Evolutionary conservation across 2,113 vertebrate species (phyloP), one percentile per base, ranked within the genome.

Genomic region (Podocnemis expansa): DNA sequence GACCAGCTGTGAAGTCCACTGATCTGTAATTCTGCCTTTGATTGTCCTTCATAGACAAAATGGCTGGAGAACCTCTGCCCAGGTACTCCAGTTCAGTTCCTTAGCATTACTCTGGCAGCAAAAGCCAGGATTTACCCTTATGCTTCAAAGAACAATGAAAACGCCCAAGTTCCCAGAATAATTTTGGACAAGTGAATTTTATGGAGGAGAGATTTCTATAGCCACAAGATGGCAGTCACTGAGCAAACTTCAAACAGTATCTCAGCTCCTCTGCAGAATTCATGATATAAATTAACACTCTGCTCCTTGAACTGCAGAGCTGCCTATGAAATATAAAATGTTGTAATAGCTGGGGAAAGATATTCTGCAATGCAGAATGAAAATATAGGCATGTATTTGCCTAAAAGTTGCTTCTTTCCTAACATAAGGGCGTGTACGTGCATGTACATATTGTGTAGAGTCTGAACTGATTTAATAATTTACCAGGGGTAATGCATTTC

Each of bases 151-250:
- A 94, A n/a, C 8, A 92, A 38, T n/a, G 13, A 85, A 91, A 22
- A 24, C 52, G 24, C 43, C 1, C 11, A 1, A 80, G 41, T 88
- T 81, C 52, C 47, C 21, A 49, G 82, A 49, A 1, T 19, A 51
- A 4, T 25, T 56, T 78, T 47, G 82, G 58, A 82, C 67, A 19
- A 41, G 75, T 12, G 6, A 52, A 45, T 0, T 0, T 1, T 0
- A 14, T 58, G 17, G 16, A 83, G 56, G 76, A 80, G 19, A 17
- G 47, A 16, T 34, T 87, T 81, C 9, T 45, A 29, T 38, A 56
- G 89, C 98, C 98, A 98, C 97, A 90, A 98, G 98, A 95, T 98
- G 98, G 98, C 97, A 98, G 63, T 96, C 96, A 12, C 54, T 90
- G 94, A 96, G 91, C 96, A 89, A 22, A 3, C 56, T 94, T 96